phyloP scores from a whole-genome alignment of 2,797 vertebrate genomes.

The Malurus leucopterus region DNA sequence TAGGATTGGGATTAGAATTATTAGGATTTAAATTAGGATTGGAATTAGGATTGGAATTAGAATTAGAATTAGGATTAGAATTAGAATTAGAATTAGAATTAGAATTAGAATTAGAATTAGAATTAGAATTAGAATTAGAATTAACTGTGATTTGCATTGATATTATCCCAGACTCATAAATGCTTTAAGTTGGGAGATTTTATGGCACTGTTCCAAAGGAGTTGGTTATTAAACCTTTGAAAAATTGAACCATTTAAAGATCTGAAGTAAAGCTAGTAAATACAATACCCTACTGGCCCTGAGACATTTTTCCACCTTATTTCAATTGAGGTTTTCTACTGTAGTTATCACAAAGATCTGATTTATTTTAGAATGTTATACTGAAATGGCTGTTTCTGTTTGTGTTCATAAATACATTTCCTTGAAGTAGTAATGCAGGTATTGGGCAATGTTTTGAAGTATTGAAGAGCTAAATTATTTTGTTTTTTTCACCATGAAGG shows the following conservation, averaged over 20 bases:
- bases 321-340: not conserved
- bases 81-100: too few relatives aligned
- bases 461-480: not conserved
- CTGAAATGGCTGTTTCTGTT: not conserved
- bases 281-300: not conserved
- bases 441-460: not conserved
- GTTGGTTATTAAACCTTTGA: not conserved
- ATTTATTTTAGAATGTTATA: not conserved
- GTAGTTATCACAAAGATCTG: not conserved
- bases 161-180: not conserved
- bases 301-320: not conserved
- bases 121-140: not conserved
- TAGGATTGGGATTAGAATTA: not conserved
- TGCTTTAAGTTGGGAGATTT: not conserved
- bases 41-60: not conserved
- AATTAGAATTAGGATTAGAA: too few relatives aligned
- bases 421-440: not conserved
- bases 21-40: not conserved
- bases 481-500: not conserved
- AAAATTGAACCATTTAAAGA: not conserved
- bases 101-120: too few relatives aligned
- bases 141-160: not conserved
- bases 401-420: not conserved
- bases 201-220: not conserved
- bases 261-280: not conserved